Percentiles rank a stretch among this genome's conserved stretches.
These are phyloP conservation scores for Peromyscus melanophrys DNA, from an alignment of 2,797 vertebrate species.

Conservation along the genomic window DNA sequence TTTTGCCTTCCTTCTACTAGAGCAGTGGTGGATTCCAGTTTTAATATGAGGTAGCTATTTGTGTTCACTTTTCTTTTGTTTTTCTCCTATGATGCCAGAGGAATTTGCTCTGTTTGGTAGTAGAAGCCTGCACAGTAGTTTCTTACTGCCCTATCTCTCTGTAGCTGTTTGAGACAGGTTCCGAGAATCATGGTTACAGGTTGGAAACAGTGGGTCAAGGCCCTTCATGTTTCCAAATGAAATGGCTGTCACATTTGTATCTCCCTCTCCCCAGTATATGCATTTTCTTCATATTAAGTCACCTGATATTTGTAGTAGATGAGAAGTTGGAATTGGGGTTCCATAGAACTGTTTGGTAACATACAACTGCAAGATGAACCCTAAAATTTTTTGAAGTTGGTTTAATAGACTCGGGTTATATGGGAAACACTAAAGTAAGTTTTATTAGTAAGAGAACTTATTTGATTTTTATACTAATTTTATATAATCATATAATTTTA, in stretches of 20 bases:
- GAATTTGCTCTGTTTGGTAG: neutral
- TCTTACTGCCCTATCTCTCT: neutral
- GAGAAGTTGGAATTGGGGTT: conserved; percentile 22
- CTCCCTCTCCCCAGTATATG: neutral
- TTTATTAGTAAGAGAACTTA: conserved; percentile 19
- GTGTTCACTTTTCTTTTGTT: neutral
- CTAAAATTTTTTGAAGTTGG: conserved; percentile 30
- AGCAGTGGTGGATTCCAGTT: neutral
- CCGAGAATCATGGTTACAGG: neutral
- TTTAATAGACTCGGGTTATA: conserved; percentile 39
- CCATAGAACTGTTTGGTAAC: neutral
- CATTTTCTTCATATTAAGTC: neutral
- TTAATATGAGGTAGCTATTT: neutral
- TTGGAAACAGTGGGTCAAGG: neutral
- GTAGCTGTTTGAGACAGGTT: neutral
- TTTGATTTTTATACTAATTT: neutral
- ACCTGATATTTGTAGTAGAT: neutral
- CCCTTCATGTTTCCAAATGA: neutral
- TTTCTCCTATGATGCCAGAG: neutral
- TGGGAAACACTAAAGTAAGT: conserved; percentile 33
- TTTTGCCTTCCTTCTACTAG: neutral
- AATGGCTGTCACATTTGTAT: neutral
- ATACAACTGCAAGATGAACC: conserved; percentile 25
- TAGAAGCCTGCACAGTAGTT: neutral
- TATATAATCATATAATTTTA: neutral